Base-by-base conservation (phyloP, 1,140 invertebrate species). In the Heterodera carotae region DNA sequence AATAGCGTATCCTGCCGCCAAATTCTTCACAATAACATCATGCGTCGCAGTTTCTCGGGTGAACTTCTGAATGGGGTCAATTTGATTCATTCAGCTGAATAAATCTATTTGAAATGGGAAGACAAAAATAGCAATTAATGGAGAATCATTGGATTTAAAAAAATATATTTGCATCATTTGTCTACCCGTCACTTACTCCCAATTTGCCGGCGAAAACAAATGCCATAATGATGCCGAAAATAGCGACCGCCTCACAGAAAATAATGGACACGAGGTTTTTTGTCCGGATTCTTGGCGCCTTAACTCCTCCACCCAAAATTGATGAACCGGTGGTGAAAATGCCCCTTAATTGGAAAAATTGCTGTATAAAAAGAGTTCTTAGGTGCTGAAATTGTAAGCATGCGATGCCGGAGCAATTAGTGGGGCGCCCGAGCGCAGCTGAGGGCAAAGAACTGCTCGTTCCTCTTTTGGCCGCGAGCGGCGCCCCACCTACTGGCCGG, bases 221-320 rank as follows among this genome's bases (percentile, higher is more conserved):
- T 39, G 96, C 95, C 85, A 96, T 96, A 86, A 98, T 98, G 31
- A 98, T 91, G n/a, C 96, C 96, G 88, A 98, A 98, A 89, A 98
- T 98, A 72, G 96, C 96, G 0, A 98, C 96, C 84, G 96, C 96
- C 90, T 98, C 96, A 88, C 96, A 98, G 90, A 98, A 98, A 89
- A 98, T 98, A 86, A 98, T 96, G 70, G 95, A 97, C 85, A 99
- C 97, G 83, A 99, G 91, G 90, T 99, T 99, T 90, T 99, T 99
- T 67, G 97, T 99, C 89, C 98, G 95, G 88, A 99, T 99, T 84
- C 97, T 91, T 6, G 97, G 97, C 27, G 96, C 95, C 90, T 98
- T 98, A 0, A 99, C 96, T 88, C 97, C 97, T 81, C 93, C 97
- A 73, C 97, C 97, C 68, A 98, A 90, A 88, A 99, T 99, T 86